These are phyloP conservation scores for Drosophila differens DNA, from an alignment of 2,888 invertebrate genomes.

Conservation along the genomic window DNA sequence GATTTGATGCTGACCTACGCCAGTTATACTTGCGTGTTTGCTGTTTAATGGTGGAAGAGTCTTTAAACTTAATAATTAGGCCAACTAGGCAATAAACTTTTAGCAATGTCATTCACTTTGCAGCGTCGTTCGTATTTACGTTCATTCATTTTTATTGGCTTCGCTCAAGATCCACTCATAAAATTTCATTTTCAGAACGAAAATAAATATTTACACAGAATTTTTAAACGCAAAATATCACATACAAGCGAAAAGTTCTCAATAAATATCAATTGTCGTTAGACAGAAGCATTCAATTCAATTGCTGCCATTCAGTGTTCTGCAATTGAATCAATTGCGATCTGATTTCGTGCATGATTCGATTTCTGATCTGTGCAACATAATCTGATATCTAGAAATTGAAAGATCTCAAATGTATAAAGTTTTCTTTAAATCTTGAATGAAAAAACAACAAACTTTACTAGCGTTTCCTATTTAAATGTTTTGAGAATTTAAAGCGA, in stretches of 20 bases:
- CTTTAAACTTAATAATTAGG: slow-evolving; percentile 25
- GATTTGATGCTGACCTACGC: slow-evolving; percentile 69
- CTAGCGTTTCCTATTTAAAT: background rate
- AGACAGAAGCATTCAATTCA: slow-evolving; percentile 2
- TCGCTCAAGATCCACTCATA: slow-evolving; percentile 23
- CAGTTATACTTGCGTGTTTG: slow-evolving; percentile 43
- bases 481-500: background rate
- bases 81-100: slow-evolving; percentile 39
- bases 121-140: slow-evolving; percentile 13
- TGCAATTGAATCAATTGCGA: slow-evolving; percentile 40
- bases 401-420: background rate
- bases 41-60: slow-evolving; percentile 23
- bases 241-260: slow-evolving; percentile 1
- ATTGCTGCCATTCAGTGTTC: slow-evolving; percentile 11
- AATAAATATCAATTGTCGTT: slow-evolving; percentile 37
- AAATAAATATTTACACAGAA: background rate
- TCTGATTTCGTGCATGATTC: slow-evolving; percentile 4
- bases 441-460: background rate
- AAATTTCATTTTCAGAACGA: slow-evolving; percentile 31
- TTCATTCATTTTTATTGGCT: slow-evolving; percentile 24
- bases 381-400: slow-evolving; percentile 4
- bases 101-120: slow-evolving; percentile 19
- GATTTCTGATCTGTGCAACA: slow-evolving; percentile 3
- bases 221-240: background rate
- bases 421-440: background rate